These are phyloP conservation scores for Shinisaurus crocodilurus DNA, from an alignment of 2,113 vertebrate species.

Conservation along the genomic window DNA sequence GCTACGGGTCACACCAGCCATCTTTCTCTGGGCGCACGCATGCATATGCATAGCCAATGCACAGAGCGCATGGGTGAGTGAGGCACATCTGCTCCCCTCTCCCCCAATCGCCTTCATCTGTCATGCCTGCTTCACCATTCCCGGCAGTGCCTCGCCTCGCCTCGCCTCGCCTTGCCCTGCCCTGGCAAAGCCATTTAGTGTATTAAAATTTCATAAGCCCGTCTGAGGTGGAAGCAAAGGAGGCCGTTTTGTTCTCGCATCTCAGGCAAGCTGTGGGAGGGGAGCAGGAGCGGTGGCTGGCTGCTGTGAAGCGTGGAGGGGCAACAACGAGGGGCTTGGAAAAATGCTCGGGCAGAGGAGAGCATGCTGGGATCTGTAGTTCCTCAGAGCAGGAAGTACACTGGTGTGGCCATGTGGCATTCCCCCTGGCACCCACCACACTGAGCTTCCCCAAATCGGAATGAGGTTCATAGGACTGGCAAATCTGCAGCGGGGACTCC, in stretches of 20 bases:
- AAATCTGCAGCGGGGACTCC: neutral
- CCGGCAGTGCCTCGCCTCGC: no score
- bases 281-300: neutral
- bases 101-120: no score
- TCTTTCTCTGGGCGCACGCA: neutral
- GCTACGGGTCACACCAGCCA: neutral
- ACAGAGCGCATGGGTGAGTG: no score
- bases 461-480: neutral
- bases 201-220: conserved; percentile 16
- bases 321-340: neutral
- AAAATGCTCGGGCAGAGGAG: neutral
- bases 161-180: neutral
- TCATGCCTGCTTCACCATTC: neutral
- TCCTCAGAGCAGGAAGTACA: no score
- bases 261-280: neutral
- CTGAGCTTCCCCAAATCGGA: neutral
- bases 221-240: conserved; percentile 1
- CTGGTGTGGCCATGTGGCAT: neutral
- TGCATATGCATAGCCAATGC: neutral
- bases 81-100: neutral
- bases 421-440: neutral
- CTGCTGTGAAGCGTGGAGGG: no score
- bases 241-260: neutral
- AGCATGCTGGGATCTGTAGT: neutral
- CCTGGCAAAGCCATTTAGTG: neutral